A percentile compares a stretch with the other conserved stretches of the same genome.
Evolutionary conservation across 1,140 invertebrate genomes (phyloP).

Genomic region (Drosophila oshimai): DNA sequence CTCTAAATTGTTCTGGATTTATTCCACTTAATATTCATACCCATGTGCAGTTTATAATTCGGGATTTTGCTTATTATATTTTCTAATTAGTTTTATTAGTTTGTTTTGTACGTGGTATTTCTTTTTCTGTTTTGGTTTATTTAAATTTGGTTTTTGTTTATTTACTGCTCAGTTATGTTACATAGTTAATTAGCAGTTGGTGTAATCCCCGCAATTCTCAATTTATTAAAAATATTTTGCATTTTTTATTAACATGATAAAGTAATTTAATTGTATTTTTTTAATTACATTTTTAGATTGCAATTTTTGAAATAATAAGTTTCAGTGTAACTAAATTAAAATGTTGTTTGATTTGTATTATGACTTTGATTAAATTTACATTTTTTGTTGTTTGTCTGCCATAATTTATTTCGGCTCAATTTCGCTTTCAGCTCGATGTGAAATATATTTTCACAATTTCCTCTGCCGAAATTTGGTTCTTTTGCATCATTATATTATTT

Average conservation of each 20-base stretch:
- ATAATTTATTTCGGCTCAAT: background rate
- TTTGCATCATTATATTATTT: background rate
- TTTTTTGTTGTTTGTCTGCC: background rate
- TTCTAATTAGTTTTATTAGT: too few relatives aligned
- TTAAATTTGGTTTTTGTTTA: background rate
- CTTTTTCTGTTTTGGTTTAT: background rate
- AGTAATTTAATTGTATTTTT: background rate
- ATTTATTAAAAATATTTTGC: too few relatives aligned
- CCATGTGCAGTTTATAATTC: background rate
- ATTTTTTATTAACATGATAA: too few relatives aligned
- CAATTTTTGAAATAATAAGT: too few relatives aligned
- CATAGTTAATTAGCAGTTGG: too few relatives aligned
- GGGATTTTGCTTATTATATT: background rate
- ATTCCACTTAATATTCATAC: background rate
- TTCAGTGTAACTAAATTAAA: background rate
- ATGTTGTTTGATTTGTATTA: background rate
- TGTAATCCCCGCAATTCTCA: too few relatives aligned
- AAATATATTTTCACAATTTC: background rate
- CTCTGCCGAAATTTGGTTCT: background rate
- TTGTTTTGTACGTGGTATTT: too few relatives aligned
- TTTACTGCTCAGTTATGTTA: background rate
- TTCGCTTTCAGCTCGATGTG: background rate
- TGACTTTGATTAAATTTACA: background rate
- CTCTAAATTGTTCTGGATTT: background rate
- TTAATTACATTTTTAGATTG: background rate